Evolutionary conservation across 2,888 invertebrate species (phyloP).

Genomic region (Neocrepidodera transversa): DNA sequence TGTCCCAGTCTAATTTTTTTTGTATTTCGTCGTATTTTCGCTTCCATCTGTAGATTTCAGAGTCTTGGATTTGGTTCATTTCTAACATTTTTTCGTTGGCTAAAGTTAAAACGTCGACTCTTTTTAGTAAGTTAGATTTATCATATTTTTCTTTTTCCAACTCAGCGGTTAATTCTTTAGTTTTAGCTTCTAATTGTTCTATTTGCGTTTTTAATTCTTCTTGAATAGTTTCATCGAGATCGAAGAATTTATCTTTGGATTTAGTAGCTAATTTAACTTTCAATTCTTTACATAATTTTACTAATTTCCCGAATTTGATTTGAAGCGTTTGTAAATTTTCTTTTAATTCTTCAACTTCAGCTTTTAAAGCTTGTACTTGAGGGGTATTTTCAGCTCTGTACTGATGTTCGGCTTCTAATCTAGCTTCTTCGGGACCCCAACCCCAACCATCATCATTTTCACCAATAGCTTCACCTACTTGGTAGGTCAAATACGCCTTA

Average conservation of each 20-base stretch:
- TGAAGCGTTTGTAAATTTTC: conserved; percentile 68
- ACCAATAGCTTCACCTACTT: conserved; percentile 47
- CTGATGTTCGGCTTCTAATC: conserved; percentile 61
- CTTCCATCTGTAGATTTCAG: conserved; percentile 76
- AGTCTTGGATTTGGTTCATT: conserved; percentile 82
- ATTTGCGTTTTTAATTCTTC: conserved; percentile 80
- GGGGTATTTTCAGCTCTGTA: conserved; percentile 46
- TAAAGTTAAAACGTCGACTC: conserved; percentile 75
- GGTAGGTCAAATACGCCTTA: conserved; percentile 50
- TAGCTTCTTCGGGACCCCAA: conserved; percentile 65
- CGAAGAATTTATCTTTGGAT: conserved; percentile 59
- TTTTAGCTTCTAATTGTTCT: conserved; percentile 68
- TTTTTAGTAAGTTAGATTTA: conserved; percentile 72
- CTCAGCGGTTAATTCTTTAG: conserved; percentile 67
- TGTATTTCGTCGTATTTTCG: conserved; percentile 74
- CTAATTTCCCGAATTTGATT: conserved; percentile 76
- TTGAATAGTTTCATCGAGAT: conserved; percentile 79
- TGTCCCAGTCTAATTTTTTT: conserved; percentile 68
- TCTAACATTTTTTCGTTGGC: conserved; percentile 81
- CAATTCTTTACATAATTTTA: conserved; percentile 85
- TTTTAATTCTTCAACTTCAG: conserved; percentile 63
- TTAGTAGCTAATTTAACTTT: conserved; percentile 65
- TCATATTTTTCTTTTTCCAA: conserved; percentile 70
- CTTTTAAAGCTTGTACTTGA: conserved; percentile 51
- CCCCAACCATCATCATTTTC: conserved; percentile 69